phyloP scores from a whole-genome alignment of 1,140 invertebrate species.

The Calephelis nemesis region DNA sequence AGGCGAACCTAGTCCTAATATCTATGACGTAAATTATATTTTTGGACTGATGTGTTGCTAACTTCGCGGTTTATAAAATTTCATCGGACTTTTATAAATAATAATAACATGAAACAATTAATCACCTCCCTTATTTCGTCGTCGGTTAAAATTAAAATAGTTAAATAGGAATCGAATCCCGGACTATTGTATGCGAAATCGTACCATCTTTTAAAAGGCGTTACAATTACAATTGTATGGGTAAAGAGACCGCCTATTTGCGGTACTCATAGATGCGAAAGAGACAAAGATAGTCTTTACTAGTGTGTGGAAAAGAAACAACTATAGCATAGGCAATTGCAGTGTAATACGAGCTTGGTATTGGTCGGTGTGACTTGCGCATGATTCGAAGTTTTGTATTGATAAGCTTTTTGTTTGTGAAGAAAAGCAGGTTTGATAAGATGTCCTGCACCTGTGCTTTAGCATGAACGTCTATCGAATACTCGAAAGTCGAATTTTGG shows the following conservation, averaged over 20 bases:
- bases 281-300: not conserved
- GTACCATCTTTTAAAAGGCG: constrained; percentile 25
- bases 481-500: too few relatives aligned
- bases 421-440: not conserved
- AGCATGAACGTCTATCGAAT: too few relatives aligned
- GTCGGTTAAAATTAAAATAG: too few relatives aligned
- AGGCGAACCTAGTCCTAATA: too few relatives aligned
- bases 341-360: constrained; percentile 2
- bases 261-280: constrained; percentile 20
- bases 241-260: constrained; percentile 20
- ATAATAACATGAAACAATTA: too few relatives aligned
- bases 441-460: too few relatives aligned
- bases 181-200: not conserved
- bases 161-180: not conserved
- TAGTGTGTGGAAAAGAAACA: not conserved
- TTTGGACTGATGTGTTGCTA: too few relatives aligned
- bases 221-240: constrained; percentile 7
- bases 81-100: too few relatives aligned
- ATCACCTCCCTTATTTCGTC: too few relatives aligned
- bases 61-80: too few relatives aligned
- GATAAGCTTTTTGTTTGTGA: constrained; percentile 16
- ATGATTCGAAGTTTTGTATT: constrained; percentile 18
- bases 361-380: constrained; percentile 19
- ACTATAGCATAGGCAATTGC: constrained; percentile 14
- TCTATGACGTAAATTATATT: too few relatives aligned